Evolutionary conservation across 2,888 invertebrate species (phyloP).

Genomic region (Lochmaea capreae): DNA sequence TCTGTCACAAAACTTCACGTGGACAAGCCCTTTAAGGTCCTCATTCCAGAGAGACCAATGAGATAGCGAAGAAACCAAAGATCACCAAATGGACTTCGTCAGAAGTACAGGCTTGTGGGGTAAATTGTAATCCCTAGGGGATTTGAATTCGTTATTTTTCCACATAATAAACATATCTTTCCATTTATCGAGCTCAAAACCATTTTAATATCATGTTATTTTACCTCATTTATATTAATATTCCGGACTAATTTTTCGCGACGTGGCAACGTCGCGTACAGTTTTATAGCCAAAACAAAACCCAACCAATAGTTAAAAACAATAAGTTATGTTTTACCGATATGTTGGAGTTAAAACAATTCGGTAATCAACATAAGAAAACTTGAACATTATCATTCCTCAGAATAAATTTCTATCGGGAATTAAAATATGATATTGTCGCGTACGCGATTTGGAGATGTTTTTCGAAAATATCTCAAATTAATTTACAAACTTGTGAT

Average conservation of each 20-base stretch:
- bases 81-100: no score
- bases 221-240: no score
- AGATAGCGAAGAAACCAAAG: no score
- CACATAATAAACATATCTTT: no score
- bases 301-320: conserved; percentile 39
- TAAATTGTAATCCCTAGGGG: no score
- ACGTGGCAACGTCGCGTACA: conserved; percentile 30
- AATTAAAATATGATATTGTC: background rate
- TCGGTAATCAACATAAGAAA: background rate
- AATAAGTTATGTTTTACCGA: conserved; percentile 31
- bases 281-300: conserved; percentile 41
- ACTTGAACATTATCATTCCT: background rate
- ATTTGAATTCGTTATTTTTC: no score
- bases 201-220: background rate
- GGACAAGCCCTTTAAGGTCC: no score
- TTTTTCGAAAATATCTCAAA: conserved; percentile 13
- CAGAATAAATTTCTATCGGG: background rate
- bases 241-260: background rate
- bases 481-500: conserved; percentile 5
- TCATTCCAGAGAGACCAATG: no score
- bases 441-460: background rate
- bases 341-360: conserved; percentile 18
- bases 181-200: no score
- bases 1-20: no score
- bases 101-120: no score